Percentiles rank a stretch among this genome's conserved stretches.
These are phyloP conservation scores for Cinara cedri DNA, from an alignment of 2,888 invertebrate species.

Conservation along the genomic window DNA sequence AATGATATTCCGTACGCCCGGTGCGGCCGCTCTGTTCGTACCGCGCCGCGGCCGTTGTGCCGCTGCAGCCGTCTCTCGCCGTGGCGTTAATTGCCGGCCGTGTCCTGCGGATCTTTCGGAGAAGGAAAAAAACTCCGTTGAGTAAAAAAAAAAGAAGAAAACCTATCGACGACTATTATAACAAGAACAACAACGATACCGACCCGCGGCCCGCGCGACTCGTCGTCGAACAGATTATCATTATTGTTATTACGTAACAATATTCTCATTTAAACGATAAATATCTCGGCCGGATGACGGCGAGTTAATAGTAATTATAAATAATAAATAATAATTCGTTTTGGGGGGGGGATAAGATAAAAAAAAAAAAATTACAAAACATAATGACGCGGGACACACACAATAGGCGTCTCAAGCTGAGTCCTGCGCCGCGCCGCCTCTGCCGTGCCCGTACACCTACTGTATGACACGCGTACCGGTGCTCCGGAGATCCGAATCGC, in stretches of 20 bases:
- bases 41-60: too few species aligned
- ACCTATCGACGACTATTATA: background rate
- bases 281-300: slow-evolving; percentile 25
- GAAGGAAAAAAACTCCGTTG: slow-evolving; percentile 5
- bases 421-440: background rate
- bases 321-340: slow-evolving; percentile 13
- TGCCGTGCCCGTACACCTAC: background rate
- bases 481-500: slow-evolving; percentile 47
- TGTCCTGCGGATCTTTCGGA: background rate
- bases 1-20: too few species aligned
- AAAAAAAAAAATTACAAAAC: too few species aligned
- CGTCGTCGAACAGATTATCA: too few species aligned
- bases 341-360: slow-evolving; percentile 26
- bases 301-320: slow-evolving; percentile 1
- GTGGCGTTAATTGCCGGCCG: slow-evolving; percentile 14
- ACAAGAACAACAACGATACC: too few species aligned
- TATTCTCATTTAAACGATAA: slow-evolving; percentile 50
- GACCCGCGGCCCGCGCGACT: too few species aligned
- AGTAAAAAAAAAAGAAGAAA: background rate
- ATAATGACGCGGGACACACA: slow-evolving; percentile 1
- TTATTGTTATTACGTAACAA: too few species aligned
- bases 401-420: slow-evolving; percentile 51
- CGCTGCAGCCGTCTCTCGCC: background rate
- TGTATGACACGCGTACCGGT: background rate
- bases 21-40: too few species aligned